Evolutionary conservation across 1,140 invertebrate species (phyloP), one percentile per base, ranked within the genome.

Genomic region (Aphidius ervi): DNA sequence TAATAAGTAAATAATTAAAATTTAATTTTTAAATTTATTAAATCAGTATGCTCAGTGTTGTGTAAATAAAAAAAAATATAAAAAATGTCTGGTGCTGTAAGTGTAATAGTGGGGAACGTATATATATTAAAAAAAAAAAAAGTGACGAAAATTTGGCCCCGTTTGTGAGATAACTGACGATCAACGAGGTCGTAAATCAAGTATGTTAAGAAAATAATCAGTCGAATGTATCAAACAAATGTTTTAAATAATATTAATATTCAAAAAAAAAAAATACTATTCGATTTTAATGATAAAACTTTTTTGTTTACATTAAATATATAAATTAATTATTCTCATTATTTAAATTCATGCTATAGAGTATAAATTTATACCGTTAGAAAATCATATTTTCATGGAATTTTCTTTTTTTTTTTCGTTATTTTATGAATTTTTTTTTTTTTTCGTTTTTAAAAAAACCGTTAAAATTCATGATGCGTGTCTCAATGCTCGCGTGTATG

Each of bases 151-250:
- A 59, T 59, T 59, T 59, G 50, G 45, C 42, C 48, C 9, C 43
- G 43, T 59, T 45, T 16, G 58, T 6, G 31, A 40, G 20, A 42
- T 46, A 45, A 54, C 45, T 42, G n/a, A 31, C 43, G 58, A 58
- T 58, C 47, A 58, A 50, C 50, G 42, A 53, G 48, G 43, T 53
- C 58, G 43, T 59, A 59, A 52, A 59, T 59, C 58, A 59, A 50
- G n/a, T n/a, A 9, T 5, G 20, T 31, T 31, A 39, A 39, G 49
- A 52, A 23, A 52, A 49, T 49, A 49, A 52, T 52, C 49, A 39
- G 37, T 39, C 48, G 49, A 52, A 52, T 39, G 49, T 52, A 39
- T 20, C 49, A 10, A 52, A 46, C 8, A 46, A n/a, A 8, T n/a
- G 49, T 23, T 52, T 23, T 39, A 52, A 52, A 52, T 39, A 39